Conservation (phyloP, 2,888 invertebrate species). For the Stramonita haemastoma region DNA sequence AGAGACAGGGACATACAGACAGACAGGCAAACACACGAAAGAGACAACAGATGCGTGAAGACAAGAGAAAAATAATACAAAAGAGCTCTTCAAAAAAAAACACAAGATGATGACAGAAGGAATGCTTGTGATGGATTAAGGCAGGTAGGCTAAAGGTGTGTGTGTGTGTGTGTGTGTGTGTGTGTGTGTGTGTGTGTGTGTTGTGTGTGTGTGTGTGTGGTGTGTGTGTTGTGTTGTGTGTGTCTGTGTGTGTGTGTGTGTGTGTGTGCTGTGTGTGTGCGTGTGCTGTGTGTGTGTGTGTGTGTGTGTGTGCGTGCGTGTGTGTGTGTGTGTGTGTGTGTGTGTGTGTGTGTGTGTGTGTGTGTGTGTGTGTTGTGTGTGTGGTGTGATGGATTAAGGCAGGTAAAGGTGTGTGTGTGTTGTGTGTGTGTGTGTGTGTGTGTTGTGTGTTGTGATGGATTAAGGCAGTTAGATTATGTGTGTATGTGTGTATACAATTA, state of each 20-base stretch:
- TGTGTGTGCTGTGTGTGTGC: not conserved
- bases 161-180: not conserved
- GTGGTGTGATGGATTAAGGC: no score
- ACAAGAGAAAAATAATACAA: not conserved
- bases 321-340: constrained; percentile 14
- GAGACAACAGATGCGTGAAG: not conserved
- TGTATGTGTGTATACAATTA: no score
- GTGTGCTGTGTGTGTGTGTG: not conserved
- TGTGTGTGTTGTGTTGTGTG: not conserved
- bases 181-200: not conserved
- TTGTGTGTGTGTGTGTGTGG: not conserved
- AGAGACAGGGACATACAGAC: not conserved
- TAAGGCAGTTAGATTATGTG: no score
- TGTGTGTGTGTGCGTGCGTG: constrained; percentile 11
- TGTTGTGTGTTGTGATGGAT: no score
- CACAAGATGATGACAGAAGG: not conserved
- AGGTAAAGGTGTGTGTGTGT: no score
- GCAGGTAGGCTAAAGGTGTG: not conserved
- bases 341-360: constrained; percentile 25
- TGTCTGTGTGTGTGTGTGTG: not conserved
- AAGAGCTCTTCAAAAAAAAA: not conserved
- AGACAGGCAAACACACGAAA: not conserved
- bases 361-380: no score
- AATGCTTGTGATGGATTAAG: not conserved
- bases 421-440: no score